phyloP scores from a whole-genome alignment of 30 jellyfish, hydroid and myxozoan genomes.

The Cassiopea andromeda region DNA sequence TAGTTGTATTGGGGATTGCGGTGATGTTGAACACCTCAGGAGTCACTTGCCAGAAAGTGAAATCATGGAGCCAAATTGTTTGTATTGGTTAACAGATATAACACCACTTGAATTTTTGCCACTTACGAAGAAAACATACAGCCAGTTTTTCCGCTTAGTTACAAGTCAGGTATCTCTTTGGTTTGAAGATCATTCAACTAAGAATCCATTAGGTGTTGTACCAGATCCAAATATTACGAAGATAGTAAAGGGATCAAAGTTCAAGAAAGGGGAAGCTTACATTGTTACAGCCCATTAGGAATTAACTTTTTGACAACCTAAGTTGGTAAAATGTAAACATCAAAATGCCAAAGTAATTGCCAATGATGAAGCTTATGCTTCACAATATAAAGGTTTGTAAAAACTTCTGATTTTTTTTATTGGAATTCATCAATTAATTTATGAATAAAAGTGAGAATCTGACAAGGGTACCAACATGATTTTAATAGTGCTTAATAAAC shows the following conservation, averaged over 20 bases:
- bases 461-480: too few relatives aligned
- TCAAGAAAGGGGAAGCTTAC: slow-evolving; percentile 40
- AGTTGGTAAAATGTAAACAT: too few relatives aligned
- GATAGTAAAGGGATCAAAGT: slow-evolving; percentile 80
- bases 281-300: neutral
- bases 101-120: slow-evolving; percentile 87
- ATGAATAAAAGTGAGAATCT: too few relatives aligned
- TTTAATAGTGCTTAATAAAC: too few relatives aligned
- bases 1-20: slow-evolving; percentile 57
- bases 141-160: slow-evolving; percentile 76
- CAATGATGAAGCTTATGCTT: too few relatives aligned
- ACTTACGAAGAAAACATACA: slow-evolving; percentile 29
- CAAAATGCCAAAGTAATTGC: too few relatives aligned
- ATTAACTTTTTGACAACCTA: too few relatives aligned
- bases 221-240: slow-evolving; percentile 77
- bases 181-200: slow-evolving; percentile 88
- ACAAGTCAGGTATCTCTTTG: slow-evolving; percentile 82
- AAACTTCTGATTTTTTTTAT: too few relatives aligned
- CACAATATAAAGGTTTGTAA: too few relatives aligned
- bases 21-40: slow-evolving; percentile 78
- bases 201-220: slow-evolving; percentile 78
- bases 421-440: too few relatives aligned
- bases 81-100: slow-evolving; percentile 84
- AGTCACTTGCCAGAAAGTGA: slow-evolving; percentile 65
- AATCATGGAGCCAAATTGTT: slow-evolving; percentile 41